Conservation (phyloP, 2,797 vertebrate species). For the Limnodromus scolopaceus region DNA sequence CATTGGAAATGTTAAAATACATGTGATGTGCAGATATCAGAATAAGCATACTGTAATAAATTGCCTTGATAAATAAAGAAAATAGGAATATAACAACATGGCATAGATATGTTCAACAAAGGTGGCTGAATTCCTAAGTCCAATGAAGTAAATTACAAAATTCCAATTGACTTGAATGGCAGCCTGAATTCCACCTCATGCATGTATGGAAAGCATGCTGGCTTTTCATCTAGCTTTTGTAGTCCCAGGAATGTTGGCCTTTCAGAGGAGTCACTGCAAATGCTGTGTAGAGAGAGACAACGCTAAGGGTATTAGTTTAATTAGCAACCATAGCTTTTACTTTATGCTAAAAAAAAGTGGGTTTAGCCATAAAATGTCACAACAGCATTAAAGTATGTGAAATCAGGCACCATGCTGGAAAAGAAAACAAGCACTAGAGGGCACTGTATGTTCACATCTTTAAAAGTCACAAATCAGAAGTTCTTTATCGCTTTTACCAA, state of each 20-base stretch:
- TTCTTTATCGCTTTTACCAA: not conserved
- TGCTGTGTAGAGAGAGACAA: not conserved
- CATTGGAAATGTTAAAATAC: not conserved
- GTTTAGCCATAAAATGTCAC: not conserved
- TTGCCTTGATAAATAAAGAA: not conserved
- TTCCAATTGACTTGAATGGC: not conserved
- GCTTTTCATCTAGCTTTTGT: not conserved
- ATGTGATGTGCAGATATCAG: not conserved
- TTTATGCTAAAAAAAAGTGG: not conserved
- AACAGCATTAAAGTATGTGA: not conserved
- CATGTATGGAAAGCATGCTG: not conserved
- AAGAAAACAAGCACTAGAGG: constrained; percentile 46
- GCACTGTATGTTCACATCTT: not conserved
- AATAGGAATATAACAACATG: not conserved
- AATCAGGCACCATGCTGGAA: not conserved
- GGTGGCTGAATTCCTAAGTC: not conserved
- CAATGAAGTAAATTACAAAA: not conserved
- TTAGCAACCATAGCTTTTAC: not conserved
- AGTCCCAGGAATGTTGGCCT: not conserved
- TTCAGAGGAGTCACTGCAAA: not conserved
- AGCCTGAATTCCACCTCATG: not conserved
- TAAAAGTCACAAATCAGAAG: not conserved
- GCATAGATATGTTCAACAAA: not conserved
- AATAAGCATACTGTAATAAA: not conserved
- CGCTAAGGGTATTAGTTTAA: not conserved